Evolutionary conservation across 2,797 vertebrate genomes (phyloP).

Genomic region (Cyprinodon diabolis): DNA sequence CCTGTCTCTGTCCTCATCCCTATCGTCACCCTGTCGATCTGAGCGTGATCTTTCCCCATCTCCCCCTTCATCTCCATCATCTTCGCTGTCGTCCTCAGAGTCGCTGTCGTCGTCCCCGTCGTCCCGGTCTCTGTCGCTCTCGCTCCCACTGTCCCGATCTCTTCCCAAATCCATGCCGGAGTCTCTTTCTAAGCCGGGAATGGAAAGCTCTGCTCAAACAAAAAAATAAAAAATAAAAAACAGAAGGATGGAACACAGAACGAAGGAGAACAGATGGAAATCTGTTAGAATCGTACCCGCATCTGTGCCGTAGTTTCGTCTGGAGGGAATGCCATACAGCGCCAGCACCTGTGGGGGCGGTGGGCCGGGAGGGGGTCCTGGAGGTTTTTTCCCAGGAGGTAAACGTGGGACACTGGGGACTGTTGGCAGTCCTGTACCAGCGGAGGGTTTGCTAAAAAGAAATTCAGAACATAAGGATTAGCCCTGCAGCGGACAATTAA

Average conservation of each 20-base stretch:
- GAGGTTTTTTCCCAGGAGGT: conserved; percentile 93
- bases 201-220: conserved; percentile 54
- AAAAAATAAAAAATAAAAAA: no score
- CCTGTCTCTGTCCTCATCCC: conserved; percentile 72
- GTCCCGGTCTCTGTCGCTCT: conserved; percentile 88
- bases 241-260: neutral
- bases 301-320: conserved; percentile 63
- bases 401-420: conserved; percentile 90
- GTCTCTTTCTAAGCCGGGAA: conserved; percentile 73
- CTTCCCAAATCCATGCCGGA: conserved; percentile 63
- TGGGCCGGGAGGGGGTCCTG: conserved; percentile 93
- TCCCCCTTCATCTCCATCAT: conserved; percentile 71
- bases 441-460: conserved; percentile 75
- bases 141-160: conserved; percentile 82
- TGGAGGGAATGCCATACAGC: conserved; percentile 85
- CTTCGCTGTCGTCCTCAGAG: conserved; percentile 90
- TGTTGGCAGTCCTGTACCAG: conserved; percentile 63
- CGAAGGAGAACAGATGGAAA: neutral
- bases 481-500: neutral
- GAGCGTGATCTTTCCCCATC: conserved; percentile 64
- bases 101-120: conserved; percentile 88
- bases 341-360: conserved; percentile 94
- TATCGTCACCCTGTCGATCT: conserved; percentile 83
- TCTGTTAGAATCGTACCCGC: conserved; percentile 72
- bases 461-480: neutral